Conservation (phyloP, 2,113 vertebrate genomes). For the Ginglymostoma cirratum region DNA sequence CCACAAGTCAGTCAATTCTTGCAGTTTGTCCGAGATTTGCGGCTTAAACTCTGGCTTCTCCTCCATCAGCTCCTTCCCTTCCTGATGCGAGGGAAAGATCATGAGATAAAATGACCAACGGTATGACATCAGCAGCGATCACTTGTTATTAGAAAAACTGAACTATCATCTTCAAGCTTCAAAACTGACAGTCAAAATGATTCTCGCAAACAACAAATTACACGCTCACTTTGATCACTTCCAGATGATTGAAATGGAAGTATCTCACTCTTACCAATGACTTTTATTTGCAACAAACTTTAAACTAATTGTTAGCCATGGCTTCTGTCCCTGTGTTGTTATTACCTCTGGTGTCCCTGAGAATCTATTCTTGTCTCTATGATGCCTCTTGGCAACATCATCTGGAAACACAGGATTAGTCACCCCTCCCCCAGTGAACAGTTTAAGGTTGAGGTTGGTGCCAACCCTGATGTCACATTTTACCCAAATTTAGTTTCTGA, state of each 20-base stretch:
- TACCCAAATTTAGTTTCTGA: too few relatives aligned
- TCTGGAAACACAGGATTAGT: background rate
- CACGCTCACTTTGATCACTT: background rate
- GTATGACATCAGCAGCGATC: background rate
- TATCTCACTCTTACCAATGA: background rate
- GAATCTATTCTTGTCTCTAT: background rate
- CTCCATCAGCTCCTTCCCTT: constrained; percentile 68
- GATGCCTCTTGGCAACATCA: background rate
- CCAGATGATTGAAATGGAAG: background rate
- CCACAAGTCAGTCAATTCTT: constrained; percentile 69
- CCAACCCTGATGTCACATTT: background rate
- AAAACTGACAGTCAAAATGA: background rate
- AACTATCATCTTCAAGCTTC: background rate
- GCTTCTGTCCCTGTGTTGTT: background rate
- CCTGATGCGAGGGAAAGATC: constrained; percentile 52
- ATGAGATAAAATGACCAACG: background rate
- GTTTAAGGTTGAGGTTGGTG: background rate
- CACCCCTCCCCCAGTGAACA: background rate
- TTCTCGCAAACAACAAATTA: background rate
- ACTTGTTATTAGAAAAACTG: background rate
- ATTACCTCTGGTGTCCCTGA: background rate
- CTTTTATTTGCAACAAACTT: background rate
- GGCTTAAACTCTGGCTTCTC: constrained; percentile 68
- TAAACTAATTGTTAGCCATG: background rate
- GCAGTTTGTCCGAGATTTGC: constrained; percentile 60